Base-by-base conservation (phyloP, 2,888 invertebrate genomes). In the Phania funesta region DNA sequence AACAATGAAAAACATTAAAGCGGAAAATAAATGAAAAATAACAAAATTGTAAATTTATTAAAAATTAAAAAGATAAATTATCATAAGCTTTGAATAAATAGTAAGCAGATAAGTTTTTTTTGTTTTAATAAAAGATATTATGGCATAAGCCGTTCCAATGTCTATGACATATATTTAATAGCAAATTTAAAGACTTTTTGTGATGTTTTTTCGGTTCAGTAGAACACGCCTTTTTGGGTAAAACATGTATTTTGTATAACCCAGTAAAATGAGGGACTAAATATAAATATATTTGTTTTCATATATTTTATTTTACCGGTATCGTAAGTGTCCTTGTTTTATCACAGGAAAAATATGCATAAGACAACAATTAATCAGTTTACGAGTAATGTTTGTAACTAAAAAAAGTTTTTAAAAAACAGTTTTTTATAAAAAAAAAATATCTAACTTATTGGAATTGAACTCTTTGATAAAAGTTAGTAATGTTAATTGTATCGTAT, bases 1-100 rank as follows among this genome's bases (percentile, higher is more conserved):
- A 73, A 65, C 65, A 79, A 65, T 65, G 22, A 50, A 44, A 73
- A 79, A 50, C 78, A 32, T 71, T 50, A 71, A 73, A 79, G 73
- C 78, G 78, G 71, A 73, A 79, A 79, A 32, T 41, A 13, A 22
- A 56, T 16, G 26, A 41, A 64, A n/a, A 48, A 70, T 4, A 64
- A 44, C 24, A 24, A 44, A 8, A 13, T 18, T 65, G 13, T 1
- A 13, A 60, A 68, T 26, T 35, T 50, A 29, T 24, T 22, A 13
- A 20, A 18, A 65, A 64, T 13, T 16, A n/a, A 29, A 38, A 32
- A 52, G 6, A 29, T 46, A 20, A 62, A 24, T 29, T 7, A 32
- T n/a, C 0, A 41, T 18, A 26, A 24, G 13, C n/a, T 52, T 52
- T 11, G 32, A 48, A 26, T 41, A 41, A 29, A 16, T 22, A 62